Conservation (phyloP, 2,113 vertebrate species). For the Hyperopisus bebe region DNA sequence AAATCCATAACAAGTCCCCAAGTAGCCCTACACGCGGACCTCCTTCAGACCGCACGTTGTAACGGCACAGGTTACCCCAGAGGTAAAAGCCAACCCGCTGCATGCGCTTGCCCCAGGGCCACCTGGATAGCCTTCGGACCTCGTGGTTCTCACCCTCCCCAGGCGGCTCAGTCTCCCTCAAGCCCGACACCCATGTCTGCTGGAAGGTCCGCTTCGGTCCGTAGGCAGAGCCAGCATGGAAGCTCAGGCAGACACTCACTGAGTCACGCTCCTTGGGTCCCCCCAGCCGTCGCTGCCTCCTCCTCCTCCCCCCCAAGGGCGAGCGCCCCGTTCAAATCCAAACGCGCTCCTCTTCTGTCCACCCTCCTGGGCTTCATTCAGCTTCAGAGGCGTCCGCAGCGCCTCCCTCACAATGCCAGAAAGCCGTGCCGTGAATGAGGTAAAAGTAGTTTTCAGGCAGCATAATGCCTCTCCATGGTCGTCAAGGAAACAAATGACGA, state of each 20-base stretch:
- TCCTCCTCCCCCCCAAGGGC: slow-evolving; percentile 49
- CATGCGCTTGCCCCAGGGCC: not conserved
- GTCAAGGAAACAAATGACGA: slow-evolving; percentile 84
- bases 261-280: slow-evolving; percentile 31
- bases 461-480: slow-evolving; percentile 77
- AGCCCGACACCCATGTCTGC: not conserved
- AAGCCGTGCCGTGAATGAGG: slow-evolving; percentile 66
- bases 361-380: slow-evolving; percentile 41
- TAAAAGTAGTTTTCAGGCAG: slow-evolving; percentile 69
- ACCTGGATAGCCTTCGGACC: slow-evolving; percentile 56
- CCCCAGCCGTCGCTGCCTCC: slow-evolving; percentile 29
- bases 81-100: slow-evolving; percentile 19
- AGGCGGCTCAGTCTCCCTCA: slow-evolving; percentile 24
- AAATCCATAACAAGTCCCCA: slow-evolving; percentile 21
- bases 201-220: slow-evolving; percentile 27
- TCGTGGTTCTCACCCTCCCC: slow-evolving; percentile 26
- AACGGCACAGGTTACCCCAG: not conserved
- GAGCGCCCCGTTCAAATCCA: slow-evolving; percentile 42
- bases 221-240: slow-evolving; percentile 24
- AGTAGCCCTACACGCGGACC: slow-evolving; percentile 46
- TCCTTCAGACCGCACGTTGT: slow-evolving; percentile 47
- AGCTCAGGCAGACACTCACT: slow-evolving; percentile 26
- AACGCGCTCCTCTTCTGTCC: slow-evolving; percentile 26
- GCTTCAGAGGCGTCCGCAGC: slow-evolving; percentile 58
- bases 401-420: slow-evolving; percentile 64